Evolutionary conservation across 2,888 invertebrate genomes (phyloP).

Genomic region (Trimorus sp.): DNA sequence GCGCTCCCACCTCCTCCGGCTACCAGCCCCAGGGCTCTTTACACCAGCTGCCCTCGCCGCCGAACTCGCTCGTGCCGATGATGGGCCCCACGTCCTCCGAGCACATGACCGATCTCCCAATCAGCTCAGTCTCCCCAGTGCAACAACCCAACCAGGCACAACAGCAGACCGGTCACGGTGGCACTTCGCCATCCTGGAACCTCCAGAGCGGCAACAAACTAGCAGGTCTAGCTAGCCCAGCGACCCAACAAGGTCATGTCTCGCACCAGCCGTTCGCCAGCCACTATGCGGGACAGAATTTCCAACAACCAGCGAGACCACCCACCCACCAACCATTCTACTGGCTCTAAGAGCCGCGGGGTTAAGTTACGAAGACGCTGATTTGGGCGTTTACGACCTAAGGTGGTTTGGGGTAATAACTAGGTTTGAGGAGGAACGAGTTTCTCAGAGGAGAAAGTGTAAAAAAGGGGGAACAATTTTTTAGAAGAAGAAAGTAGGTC

Average conservation of each 20-base stretch:
- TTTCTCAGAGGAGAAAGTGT: too few relatives aligned
- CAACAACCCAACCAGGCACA: slow-evolving; percentile 68
- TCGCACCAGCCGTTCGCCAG: slow-evolving; percentile 76
- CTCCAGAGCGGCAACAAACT: slow-evolving; percentile 67
- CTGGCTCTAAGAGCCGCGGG: slow-evolving; percentile 14
- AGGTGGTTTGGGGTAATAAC: too few relatives aligned
- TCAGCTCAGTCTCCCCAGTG: slow-evolving; percentile 74
- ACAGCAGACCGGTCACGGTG: slow-evolving; percentile 68
- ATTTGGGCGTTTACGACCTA: too few relatives aligned
- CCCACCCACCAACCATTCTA: slow-evolving; percentile 75
- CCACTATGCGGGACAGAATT: slow-evolving; percentile 75
- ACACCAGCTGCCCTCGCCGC: slow-evolving; percentile 81
- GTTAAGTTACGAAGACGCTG: too few relatives aligned
- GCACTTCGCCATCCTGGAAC: slow-evolving; percentile 77
- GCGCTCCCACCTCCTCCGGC: slow-evolving; percentile 80
- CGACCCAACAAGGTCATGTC: slow-evolving; percentile 70
- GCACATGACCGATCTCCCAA: slow-evolving; percentile 74
- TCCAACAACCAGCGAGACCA: slow-evolving; percentile 76
- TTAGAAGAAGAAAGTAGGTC: too few relatives aligned
- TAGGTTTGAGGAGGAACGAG: too few relatives aligned
- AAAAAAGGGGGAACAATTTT: too few relatives aligned
- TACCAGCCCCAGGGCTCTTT: slow-evolving; percentile 79
- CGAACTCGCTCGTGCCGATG: slow-evolving; percentile 82
- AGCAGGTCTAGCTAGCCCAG: slow-evolving; percentile 72
- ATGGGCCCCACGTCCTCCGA: slow-evolving; percentile 81